These are phyloP conservation scores for Anguilla pacifica DNA, from an alignment of 2,797 vertebrate species.

Conservation along the genomic window DNA sequence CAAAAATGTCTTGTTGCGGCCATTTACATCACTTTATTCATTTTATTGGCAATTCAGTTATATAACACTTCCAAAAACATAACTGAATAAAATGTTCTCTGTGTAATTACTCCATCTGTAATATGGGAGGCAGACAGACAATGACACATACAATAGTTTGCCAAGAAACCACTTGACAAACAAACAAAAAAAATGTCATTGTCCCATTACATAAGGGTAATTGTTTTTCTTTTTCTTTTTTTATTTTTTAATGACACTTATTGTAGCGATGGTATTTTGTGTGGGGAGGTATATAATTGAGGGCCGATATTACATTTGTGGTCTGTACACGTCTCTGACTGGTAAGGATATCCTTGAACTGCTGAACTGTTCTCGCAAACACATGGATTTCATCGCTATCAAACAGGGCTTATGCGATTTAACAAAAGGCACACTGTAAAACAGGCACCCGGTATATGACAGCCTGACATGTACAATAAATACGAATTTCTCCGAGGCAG, in stretches of 20 bases:
- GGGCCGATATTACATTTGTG: constrained; percentile 58
- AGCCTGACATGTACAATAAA: constrained; percentile 75
- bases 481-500: constrained; percentile 60
- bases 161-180: not conserved
- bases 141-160: not conserved
- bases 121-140: not conserved
- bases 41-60: not conserved
- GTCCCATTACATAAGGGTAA: not conserved
- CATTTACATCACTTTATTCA: not conserved
- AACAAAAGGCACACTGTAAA: constrained; percentile 65
- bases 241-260: not conserved
- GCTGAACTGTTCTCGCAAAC: constrained; percentile 44
- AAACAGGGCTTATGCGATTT: constrained; percentile 47
- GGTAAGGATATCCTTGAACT: constrained; percentile 51
- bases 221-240: not conserved
- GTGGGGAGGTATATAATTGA: constrained; percentile 53
- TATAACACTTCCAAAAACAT: not conserved
- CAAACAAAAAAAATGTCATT: not conserved
- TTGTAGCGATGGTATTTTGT: constrained; percentile 22
- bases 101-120: not conserved
- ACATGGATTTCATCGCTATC: constrained; percentile 61
- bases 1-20: not conserved
- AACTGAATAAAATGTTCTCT: not conserved
- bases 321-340: constrained; percentile 51
- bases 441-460: constrained; percentile 62